These are phyloP conservation scores for Philaethria dido DNA, from an alignment of 2,888 invertebrate genomes.

Conservation along the genomic window DNA sequence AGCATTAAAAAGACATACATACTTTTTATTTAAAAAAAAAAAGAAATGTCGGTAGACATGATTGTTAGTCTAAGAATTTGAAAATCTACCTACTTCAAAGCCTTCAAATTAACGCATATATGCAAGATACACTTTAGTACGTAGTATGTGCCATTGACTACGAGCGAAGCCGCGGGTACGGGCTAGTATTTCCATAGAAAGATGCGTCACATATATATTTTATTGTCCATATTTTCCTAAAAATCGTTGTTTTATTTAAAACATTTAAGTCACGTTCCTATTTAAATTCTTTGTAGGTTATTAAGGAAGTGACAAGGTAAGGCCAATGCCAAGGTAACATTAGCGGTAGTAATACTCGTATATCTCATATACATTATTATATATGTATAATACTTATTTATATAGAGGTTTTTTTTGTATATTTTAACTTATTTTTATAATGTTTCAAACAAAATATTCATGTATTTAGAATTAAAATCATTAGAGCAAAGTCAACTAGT, in stretches of 20 bases:
- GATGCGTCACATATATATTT: not conserved
- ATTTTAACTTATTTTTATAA: slow-evolving; percentile 2
- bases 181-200: not conserved
- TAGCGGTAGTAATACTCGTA: slow-evolving; percentile 15
- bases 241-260: slow-evolving; percentile 11
- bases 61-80: too few relatives aligned
- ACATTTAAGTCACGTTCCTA: slow-evolving; percentile 12
- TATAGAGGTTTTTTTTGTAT: slow-evolving; percentile 1
- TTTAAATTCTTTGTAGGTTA: slow-evolving; percentile 20
- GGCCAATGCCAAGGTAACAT: slow-evolving; percentile 40
- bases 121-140: too few relatives aligned
- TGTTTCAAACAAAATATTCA: not conserved
- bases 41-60: too few relatives aligned
- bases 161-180: too few relatives aligned
- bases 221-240: not conserved
- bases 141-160: too few relatives aligned
- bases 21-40: too few relatives aligned
- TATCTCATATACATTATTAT: slow-evolving; percentile 16
- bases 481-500: slow-evolving; percentile 3
- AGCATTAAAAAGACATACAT: too few relatives aligned
- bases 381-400: not conserved
- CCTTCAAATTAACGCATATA: too few relatives aligned
- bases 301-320: slow-evolving; percentile 40
- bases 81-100: too few relatives aligned
- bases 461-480: not conserved